These are phyloP conservation scores for Echinarachnius parma DNA, from an alignment of 53 echinoderm and acorn worm species.

Conservation along the genomic window DNA sequence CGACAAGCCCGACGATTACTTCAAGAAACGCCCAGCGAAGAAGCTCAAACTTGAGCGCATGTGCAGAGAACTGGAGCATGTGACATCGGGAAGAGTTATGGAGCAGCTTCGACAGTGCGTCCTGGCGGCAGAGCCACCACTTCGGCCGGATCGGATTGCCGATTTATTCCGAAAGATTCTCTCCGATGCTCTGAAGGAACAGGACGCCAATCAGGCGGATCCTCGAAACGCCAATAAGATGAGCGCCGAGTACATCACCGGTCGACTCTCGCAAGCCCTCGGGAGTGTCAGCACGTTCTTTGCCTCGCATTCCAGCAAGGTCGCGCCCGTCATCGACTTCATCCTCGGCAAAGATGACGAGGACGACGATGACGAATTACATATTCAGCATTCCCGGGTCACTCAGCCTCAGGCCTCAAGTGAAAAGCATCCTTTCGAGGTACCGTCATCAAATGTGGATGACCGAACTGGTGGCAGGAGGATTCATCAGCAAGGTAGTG, in stretches of 20 bases:
- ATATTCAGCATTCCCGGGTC: too few species aligned
- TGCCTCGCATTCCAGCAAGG: not conserved
- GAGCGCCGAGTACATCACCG: not conserved
- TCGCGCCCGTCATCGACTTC: conserved; percentile 21
- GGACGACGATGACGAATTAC: conserved; percentile 7
- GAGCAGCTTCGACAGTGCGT: conserved; percentile 19
- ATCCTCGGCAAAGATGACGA: conserved; percentile 10
- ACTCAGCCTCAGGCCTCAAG: too few species aligned
- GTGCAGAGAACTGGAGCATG: conserved; percentile 10
- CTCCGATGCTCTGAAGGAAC: not conserved
- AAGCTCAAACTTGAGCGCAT: conserved; percentile 19
- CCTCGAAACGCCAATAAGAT: conserved; percentile 6
- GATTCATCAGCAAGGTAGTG: too few species aligned
- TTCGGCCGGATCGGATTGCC: conserved; percentile 3
- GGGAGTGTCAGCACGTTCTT: not conserved
- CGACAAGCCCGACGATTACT: too few species aligned
- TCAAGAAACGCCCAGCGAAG: not conserved
- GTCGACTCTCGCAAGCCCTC: not conserved
- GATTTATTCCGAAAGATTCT: conserved; percentile 20
- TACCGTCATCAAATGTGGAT: too few species aligned
- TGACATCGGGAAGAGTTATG: conserved; percentile 12
- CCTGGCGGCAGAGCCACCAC: not conserved
- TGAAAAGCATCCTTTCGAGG: too few species aligned
- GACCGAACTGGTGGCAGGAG: too few species aligned
- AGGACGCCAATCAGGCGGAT: conserved; percentile 3